phyloP scores from a whole-genome alignment of 2,888 invertebrate genomes.

The Nesidiocoris tenuis region DNA sequence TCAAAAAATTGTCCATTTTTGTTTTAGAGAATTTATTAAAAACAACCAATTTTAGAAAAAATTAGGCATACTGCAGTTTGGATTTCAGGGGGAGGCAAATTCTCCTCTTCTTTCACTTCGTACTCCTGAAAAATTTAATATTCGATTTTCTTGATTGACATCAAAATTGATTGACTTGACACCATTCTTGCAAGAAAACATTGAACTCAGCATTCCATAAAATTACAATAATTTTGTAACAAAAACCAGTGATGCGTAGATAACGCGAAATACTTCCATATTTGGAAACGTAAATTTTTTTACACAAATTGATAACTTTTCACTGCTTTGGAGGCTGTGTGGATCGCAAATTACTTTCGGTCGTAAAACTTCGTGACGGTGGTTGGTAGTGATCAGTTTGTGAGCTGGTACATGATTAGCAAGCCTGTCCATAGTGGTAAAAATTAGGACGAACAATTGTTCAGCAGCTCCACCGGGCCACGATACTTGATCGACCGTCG shows the following conservation, averaged over 20 bases:
- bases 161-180: too few species aligned
- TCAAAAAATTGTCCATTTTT: background rate
- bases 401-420: conserved; percentile 16
- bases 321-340: too few species aligned
- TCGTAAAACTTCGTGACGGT: background rate
- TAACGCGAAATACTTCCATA: too few species aligned
- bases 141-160: too few species aligned
- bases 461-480: conserved; percentile 15
- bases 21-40: background rate
- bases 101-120: conserved; percentile 17
- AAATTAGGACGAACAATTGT: conserved; percentile 44
- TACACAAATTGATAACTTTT: too few species aligned
- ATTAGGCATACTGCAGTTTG: background rate
- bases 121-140: conserved; percentile 28
- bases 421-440: conserved; percentile 44
- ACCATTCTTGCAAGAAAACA: too few species aligned
- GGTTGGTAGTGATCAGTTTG: conserved; percentile 16
- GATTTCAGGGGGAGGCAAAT: background rate
- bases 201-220: too few species aligned
- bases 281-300: too few species aligned
- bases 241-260: too few species aligned
- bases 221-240: too few species aligned
- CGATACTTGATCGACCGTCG: conserved; percentile 33
- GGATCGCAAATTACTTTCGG: too few species aligned
- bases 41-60: background rate